Evolutionary conservation across 2,888 invertebrate species (phyloP), one percentile per base, ranked within the genome.

Genomic region (Epinotia nisella): DNA sequence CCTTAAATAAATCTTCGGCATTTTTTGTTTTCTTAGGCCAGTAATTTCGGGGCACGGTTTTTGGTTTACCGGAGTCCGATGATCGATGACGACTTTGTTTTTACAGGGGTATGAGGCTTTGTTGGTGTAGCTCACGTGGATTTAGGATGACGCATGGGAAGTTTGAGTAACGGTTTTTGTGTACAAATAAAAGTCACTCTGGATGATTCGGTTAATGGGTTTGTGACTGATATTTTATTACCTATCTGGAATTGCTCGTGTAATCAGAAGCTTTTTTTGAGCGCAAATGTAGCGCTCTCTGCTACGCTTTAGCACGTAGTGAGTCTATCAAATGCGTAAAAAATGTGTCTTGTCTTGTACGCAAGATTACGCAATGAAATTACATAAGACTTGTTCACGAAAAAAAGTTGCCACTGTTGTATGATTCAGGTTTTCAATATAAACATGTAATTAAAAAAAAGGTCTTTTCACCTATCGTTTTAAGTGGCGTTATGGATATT

Each of bases 1-100:
- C 93, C 89, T 93, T 93, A 93, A 93, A 93, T 93, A 93, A 93
- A 93, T 93, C 93, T 92, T 91, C 87, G 86, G 80, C 80, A 65
- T 87, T 90, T 87, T 82, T 87, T 91, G 88, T 92, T 92, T 91
- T 92, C 88, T 92, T 92, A 90, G 90, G 90, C 77, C 85, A 83
- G 85, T 91, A 90, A 91, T 89, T 90, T 91, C 76, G 87, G 85
- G 87, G 85, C 87, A 85, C 81, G 85, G 87, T 87, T 86, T 87
- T 89, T 82, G 91, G 91, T 89, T 91, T 88, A 90, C 90, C 89
- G 83, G 87, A 84, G 67, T 78, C 78, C 78, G 66, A 89, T 91
- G 91, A 92, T 91, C 84, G 91, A 92, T 91, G 88, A 86, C 84
- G 88, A 85, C 81, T 85, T 85, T 87, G 89, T 91, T 91, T 91